Evolutionary conservation across 2,113 vertebrate species (phyloP), one percentile per base, ranked within the genome.

Genomic region (Rhinogobius similis): DNA sequence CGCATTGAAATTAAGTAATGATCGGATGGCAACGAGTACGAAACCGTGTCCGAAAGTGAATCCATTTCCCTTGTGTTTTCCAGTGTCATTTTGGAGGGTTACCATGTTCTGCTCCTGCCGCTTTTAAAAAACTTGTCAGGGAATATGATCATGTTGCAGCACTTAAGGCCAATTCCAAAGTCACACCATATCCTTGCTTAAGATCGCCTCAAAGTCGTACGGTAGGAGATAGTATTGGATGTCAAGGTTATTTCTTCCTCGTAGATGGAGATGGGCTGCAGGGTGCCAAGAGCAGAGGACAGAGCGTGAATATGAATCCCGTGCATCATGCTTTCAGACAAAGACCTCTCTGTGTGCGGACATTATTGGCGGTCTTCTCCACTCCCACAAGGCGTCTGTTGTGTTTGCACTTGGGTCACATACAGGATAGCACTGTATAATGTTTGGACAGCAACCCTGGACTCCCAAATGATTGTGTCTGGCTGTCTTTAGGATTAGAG

Each of bases 201-300:
- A 59, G 58, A 75, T 78, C 62, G 55, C 50, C 72, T 55, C 59
- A 32, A 26, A 56, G 67, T 58, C 55, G 14, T 18, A 59, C 59
- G 39, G 44, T 52, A 11, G 23, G 10, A 55, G 59, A 58, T 61
- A 56, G 39, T 44, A 59, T 73, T 27, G 52, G 43, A 5, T 13
- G 80, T 83, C 87, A 90, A 90, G 86, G 86, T 90, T 87, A 88
- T 82, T 80, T 80, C 76, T 84, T n/a, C 53, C 41, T 24, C 62
- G 79, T 80, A 81, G 76, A 83, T 82, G 80, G 78, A 53, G 52
- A 26, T 20, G 46, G 83, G 73, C 81, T 78, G 71, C 81, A 56
- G 84, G 84, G 72, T 63, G 80, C 78, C 23, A 73, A 83, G 78
- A 64, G 82, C 50, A 59, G 66, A 39, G 80, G 74, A 62, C 75